These are phyloP conservation scores for Himalopsyche tibetana DNA, from an alignment of 2,888 invertebrate species.

Conservation along the genomic window DNA sequence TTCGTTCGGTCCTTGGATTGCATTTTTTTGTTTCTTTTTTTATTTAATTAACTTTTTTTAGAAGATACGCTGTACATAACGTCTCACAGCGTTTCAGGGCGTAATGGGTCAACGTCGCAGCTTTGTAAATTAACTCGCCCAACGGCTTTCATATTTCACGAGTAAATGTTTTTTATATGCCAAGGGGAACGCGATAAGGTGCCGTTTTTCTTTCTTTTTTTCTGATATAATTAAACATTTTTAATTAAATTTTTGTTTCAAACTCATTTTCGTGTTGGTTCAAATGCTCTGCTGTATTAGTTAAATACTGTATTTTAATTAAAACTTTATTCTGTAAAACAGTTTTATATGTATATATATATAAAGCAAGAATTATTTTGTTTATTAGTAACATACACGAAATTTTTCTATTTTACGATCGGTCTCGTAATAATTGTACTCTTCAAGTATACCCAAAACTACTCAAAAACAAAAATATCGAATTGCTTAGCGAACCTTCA, in stretches of 20 bases:
- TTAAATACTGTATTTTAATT: too few species aligned
- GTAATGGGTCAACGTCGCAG: slow-evolving; percentile 18
- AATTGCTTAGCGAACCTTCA: too few species aligned
- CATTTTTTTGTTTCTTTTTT: slow-evolving; percentile 18
- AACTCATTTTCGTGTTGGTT: not conserved
- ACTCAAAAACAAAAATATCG: too few species aligned
- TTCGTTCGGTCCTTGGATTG: slow-evolving; percentile 20
- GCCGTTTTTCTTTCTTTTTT: slow-evolving; percentile 18
- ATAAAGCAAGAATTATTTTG: too few species aligned
- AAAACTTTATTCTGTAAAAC: too few species aligned
- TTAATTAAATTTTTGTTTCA: slow-evolving; percentile 34
- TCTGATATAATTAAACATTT: slow-evolving; percentile 26
- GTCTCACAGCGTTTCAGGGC: slow-evolving; percentile 8
- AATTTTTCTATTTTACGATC: too few species aligned
- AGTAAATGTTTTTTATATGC: slow-evolving; percentile 30
- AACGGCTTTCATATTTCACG: slow-evolving; percentile 30
- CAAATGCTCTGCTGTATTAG: too few species aligned
- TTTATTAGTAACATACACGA: too few species aligned
- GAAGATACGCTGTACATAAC: slow-evolving; percentile 25
- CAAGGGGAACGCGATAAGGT: slow-evolving; percentile 31
- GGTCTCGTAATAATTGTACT: too few species aligned
- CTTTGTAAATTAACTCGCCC: slow-evolving; percentile 31
- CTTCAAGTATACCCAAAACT: too few species aligned
- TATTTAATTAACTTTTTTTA: slow-evolving; percentile 30
- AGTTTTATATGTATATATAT: too few species aligned